These are phyloP conservation scores for Drosophila falleni DNA, from an alignment of 2,888 invertebrate genomes.

Conservation along the genomic window DNA sequence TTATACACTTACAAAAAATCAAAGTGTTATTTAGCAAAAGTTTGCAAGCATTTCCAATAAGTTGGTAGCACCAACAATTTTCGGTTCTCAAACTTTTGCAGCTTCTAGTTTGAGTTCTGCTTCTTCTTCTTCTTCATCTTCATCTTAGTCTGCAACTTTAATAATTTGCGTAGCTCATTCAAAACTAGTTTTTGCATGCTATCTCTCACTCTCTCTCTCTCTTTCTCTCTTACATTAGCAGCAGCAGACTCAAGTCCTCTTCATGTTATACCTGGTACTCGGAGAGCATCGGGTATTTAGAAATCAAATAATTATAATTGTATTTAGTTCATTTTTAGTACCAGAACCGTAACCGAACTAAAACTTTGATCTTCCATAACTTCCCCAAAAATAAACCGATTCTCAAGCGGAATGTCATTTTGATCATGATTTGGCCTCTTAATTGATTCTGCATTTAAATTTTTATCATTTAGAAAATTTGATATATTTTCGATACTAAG, in stretches of 20 bases:
- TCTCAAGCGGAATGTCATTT: too few relatives aligned
- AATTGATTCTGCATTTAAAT: too few relatives aligned
- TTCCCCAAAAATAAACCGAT: too few relatives aligned
- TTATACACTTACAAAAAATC: background rate
- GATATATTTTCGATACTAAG: too few relatives aligned
- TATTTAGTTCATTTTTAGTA: too few relatives aligned
- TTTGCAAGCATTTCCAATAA: conserved; percentile 57
- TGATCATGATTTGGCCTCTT: too few relatives aligned
- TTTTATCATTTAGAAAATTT: too few relatives aligned
- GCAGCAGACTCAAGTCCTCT: conserved; percentile 2
- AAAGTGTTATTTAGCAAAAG: conserved; percentile 41
- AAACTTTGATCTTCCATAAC: too few relatives aligned
- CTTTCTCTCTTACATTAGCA: background rate
- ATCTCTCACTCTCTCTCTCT: too few relatives aligned
- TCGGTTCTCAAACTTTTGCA: conserved; percentile 33
- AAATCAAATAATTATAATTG: too few relatives aligned
- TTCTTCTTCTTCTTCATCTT: background rate
- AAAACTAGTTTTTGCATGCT: conserved; percentile 40
- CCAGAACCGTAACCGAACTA: too few relatives aligned
- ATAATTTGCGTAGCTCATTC: conserved; percentile 45
- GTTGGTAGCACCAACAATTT: conserved; percentile 46
- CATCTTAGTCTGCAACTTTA: conserved; percentile 32
- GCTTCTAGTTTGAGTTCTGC: conserved; percentile 3
- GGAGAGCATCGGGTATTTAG: background rate
- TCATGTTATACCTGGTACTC: conserved; percentile 1